A percentile compares a stretch with the other conserved stretches of the same genome.
Conservation (phyloP, 1,140 invertebrate genomes). For the Ceratosolen fusciceps region DNA sequence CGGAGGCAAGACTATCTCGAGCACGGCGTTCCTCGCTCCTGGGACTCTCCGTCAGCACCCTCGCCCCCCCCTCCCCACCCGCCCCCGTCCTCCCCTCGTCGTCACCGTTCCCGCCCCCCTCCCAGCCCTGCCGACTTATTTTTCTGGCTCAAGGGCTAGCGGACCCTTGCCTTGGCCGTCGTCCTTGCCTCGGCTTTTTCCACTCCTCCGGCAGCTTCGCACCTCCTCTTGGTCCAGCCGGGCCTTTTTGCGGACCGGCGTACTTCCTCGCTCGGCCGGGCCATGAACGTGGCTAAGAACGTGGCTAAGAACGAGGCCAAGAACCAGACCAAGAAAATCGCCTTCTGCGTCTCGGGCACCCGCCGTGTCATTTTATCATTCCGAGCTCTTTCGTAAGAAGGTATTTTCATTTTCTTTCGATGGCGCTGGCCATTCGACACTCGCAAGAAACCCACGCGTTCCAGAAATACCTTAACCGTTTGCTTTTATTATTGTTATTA, state of each 20-base stretch:
- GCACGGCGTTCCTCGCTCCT: neutral
- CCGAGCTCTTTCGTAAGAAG: neutral
- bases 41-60: neutral
- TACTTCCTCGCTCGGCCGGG: no score
- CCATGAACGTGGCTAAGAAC: no score
- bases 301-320: no score
- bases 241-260: no score
- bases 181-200: constrained; percentile 18
- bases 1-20: constrained; percentile 25
- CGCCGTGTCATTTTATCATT: constrained; percentile 4
- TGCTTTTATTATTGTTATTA: no score
- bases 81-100: neutral
- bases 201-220: neutral
- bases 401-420: neutral
- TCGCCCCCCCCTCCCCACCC: constrained; percentile 9
- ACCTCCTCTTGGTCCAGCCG: no score
- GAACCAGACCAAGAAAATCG: no score
- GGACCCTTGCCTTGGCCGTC: constrained; percentile 2
- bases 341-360: neutral
- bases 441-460: no score
- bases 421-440: neutral
- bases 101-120: constrained; percentile 8
- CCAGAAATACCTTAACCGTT: no score
- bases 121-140: neutral
- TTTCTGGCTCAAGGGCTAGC: neutral